Evolutionary conservation across 2,797 vertebrate species (phyloP), one percentile per base, ranked within the genome.

Genomic region (Mus spretus): DNA sequence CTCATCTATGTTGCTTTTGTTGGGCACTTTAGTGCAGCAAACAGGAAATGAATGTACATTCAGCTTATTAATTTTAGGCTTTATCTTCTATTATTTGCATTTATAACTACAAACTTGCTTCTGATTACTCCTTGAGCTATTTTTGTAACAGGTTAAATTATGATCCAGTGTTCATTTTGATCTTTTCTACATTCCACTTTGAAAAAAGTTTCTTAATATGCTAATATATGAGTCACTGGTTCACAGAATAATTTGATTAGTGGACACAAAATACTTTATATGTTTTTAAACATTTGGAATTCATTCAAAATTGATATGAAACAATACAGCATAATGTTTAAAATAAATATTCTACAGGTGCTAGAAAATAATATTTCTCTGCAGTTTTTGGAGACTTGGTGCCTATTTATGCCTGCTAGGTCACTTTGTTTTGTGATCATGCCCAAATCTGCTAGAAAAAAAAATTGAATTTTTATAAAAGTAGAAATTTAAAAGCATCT

Each of bases 231-330:
- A 61, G 3, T 75, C 89, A 93, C 17, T 91, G 44, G n/a, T 63
- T 89, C 75, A 47, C 72, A 53, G 9, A 91, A 82, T 89, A 93
- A 83, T 34, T 96, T n/a, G 7, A 57, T 10, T 86, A 57, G 17
- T 28, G 6, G 14, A n/a, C 6, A 86, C 22, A 93, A 91, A 92
- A 79, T 61, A 50, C 19, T 74, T 84, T 67, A 67, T 50, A 47
- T 63, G 12, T 96, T 86, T 93, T 91, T 80, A 96, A 77, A 91
- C 20, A 89, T 22, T 57, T 91, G 2, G 4, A 75, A 82, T 91
- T 59, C 57, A 86, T 93, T 91, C 70, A 89, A 89, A 75, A 11
- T 77, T 95, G 26, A 86, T 83, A 75, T 77, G 24, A 85, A 9
- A 19, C 14, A 81, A 89, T 72, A 67, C 59, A 84, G 11, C 6